Evolutionary conservation across 1,140 invertebrate genomes (phyloP), one percentile per base, ranked within the genome.

Genomic region (Leptopilina clavipes): DNA sequence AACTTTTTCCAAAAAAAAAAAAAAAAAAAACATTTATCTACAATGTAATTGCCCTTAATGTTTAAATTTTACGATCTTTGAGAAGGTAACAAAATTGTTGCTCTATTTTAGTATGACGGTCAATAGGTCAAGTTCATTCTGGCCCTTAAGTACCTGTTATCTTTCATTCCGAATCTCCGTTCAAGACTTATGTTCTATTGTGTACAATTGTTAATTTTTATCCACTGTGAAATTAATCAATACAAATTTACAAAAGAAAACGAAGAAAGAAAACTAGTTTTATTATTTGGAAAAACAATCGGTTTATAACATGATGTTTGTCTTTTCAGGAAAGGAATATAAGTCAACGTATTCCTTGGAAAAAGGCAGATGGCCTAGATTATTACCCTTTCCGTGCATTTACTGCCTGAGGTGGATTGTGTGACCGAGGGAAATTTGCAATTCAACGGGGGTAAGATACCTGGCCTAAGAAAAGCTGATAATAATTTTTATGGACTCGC

Each of bases 321-420:
- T n/a, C 48, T 17, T 52, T 52, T 52, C n/a, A 52, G 48, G 48
- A 52, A 52, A 52, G 17, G 48, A 52, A n/a, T 45, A 45, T 45
- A n/a, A 45, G 11, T 12, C 44, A 45, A 52, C 14, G n/a, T 52
- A 52, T 52, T 52, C 48, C n/a, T 52, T 52, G 48, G 17, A 52
- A n/a, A 52, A 52, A 52, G 48, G 48, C n/a, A 52, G 48, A 52
- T 52, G 48, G 48, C 48, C 48, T 52, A 52, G 48, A 52, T 52
- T 52, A 52, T 17, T 52, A 52, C 48, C 14, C 48, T 52, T 52
- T 52, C n/a, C 48, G 48, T 52, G 48, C 48, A 52, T 52, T 52
- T 52, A 52, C 48, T 52, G 48, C 48, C 48, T n/a, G n/a, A 48
- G 48, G 48, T 52, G 48, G 48, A 52, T 52, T 52, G 48, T 52